Evolutionary conservation across 64 coral and sea anemone genomes (phyloP).

Genomic region (Acropora yongei): DNA sequence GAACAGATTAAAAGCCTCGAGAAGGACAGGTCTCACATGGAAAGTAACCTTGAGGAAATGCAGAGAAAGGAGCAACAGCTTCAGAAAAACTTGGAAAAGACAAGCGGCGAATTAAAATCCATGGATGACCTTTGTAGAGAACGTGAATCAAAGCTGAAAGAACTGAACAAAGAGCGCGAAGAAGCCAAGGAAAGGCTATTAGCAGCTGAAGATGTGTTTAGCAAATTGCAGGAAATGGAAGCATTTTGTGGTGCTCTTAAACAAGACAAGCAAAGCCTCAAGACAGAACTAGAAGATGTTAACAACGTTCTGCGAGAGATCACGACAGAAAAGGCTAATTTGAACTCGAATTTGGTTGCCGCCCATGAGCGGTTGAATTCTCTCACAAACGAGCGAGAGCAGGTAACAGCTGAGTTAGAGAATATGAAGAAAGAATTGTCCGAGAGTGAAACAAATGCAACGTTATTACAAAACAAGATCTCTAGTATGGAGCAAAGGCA

Average conservation of each 20-base stretch:
- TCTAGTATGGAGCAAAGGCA: neutral
- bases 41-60: neutral
- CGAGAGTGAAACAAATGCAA: neutral
- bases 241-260: neutral
- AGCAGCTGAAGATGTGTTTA: neutral
- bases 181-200: neutral
- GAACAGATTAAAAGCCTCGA: conserved; percentile 3
- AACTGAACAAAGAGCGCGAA: neutral
- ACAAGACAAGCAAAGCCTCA: neutral
- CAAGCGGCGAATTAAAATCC: neutral
- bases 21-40: neutral
- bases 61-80: neutral
- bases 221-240: neutral
- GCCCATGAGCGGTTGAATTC: neutral
- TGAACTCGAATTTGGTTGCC: neutral
- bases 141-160: neutral
- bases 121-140: conserved; percentile 1
- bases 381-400: neutral
- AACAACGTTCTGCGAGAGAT: neutral
- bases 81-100: neutral
- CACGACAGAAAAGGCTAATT: neutral
- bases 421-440: conserved; percentile 14
- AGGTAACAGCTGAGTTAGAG: neutral
- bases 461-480: conserved; percentile 7
- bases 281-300: neutral